Percentiles rank a stretch among this genome's conserved stretches.
These are phyloP conservation scores for Lagodon rhomboides DNA, from an alignment of 2,797 vertebrate genomes.

Conservation along the genomic window DNA sequence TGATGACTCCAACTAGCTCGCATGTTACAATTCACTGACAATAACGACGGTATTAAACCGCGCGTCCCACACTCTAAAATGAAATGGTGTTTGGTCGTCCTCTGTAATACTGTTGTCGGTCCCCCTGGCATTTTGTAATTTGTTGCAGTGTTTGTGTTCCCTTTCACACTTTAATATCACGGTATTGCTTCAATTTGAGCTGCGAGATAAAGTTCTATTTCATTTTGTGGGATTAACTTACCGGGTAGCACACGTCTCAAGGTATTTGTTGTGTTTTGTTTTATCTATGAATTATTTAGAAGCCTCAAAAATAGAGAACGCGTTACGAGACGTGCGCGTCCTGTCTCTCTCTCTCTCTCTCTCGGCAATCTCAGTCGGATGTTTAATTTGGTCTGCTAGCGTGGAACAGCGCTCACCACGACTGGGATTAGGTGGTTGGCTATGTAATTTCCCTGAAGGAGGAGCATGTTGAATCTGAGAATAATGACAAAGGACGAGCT, in stretches of 20 bases:
- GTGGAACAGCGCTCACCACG: constrained; percentile 76
- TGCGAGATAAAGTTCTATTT: constrained; percentile 86
- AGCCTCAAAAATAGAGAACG: constrained; percentile 77
- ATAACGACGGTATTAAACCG: constrained; percentile 74
- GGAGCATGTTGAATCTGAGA: constrained; percentile 80
- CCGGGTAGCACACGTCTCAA: constrained; percentile 82
- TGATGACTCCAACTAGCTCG: constrained; percentile 59
- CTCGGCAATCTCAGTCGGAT: constrained; percentile 80
- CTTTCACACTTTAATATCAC: constrained; percentile 88
- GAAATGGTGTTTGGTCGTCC: constrained; percentile 80
- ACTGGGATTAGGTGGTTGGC: constrained; percentile 78
- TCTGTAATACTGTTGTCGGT: constrained; percentile 72
- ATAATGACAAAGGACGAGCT: constrained; percentile 83
- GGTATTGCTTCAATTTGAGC: constrained; percentile 88
- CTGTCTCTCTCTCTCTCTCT: constrained; percentile 78
- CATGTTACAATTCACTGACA: constrained; percentile 76
- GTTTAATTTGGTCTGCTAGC: constrained; percentile 86
- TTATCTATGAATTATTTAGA: constrained; percentile 91
- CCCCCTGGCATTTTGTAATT: constrained; percentile 83
- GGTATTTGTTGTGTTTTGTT: constrained; percentile 89
- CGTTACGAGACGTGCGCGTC: constrained; percentile 61
- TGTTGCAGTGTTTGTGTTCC: constrained; percentile 83
- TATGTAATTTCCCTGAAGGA: constrained; percentile 87
- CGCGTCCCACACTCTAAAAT: constrained; percentile 71
- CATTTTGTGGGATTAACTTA: constrained; percentile 88